A percentile compares a stretch with the other conserved stretches of the same genome.
Evolutionary conservation across 2,888 invertebrate genomes (phyloP).

Genomic region (Halocaridina rubra): DNA sequence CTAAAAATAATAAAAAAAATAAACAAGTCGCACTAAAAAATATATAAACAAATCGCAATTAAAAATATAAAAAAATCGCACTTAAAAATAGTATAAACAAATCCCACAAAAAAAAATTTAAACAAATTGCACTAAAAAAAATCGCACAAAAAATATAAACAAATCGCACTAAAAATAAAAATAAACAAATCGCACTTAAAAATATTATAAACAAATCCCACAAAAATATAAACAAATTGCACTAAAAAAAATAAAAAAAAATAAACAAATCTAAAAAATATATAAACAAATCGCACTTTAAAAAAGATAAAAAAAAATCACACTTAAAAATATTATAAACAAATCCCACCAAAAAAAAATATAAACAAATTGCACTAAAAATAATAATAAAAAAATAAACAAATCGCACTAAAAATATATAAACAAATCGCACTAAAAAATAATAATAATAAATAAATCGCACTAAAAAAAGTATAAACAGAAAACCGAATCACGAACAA

Average conservation of each 20-base stretch:
- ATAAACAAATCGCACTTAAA: background rate
- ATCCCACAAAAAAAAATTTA: no score
- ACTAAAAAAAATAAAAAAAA: background rate
- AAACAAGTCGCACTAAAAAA: no score
- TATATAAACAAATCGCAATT: background rate
- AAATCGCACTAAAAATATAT: background rate
- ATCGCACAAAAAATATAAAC: background rate
- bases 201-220: background rate
- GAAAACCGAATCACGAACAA: background rate
- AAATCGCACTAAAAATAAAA: background rate
- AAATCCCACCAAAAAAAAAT: no score
- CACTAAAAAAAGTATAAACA: background rate
- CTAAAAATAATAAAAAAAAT: background rate
- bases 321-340: background rate
- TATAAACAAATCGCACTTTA: background rate
- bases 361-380: no score
- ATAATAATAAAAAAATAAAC: background rate
- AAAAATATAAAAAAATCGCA: background rate
- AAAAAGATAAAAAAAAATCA: background rate
- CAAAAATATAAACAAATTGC: background rate
- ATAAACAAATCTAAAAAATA: no score
- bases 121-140: background rate
- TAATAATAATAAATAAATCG: no score
- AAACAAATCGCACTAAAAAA: background rate
- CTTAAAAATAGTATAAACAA: background rate